Evolutionary conservation across 2,797 vertebrate genomes (phyloP).

Genomic region (Scyliorhinus canicula): DNA sequence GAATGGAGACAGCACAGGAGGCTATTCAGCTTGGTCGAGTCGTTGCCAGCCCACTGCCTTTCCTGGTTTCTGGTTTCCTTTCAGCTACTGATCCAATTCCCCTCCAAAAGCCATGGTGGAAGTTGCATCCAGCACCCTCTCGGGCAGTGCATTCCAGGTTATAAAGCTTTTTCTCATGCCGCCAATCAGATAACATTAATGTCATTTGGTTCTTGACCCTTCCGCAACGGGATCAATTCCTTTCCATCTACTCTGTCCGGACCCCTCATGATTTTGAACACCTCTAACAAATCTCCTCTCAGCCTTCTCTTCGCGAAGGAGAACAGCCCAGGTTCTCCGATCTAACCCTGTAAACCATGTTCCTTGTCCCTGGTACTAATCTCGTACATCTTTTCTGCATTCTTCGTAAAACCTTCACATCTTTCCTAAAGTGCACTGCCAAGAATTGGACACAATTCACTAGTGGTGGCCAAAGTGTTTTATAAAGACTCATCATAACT

Average conservation of each 20-base stretch:
- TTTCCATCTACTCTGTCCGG: no score
- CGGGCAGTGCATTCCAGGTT: background rate
- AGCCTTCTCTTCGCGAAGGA: background rate
- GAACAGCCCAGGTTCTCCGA: background rate
- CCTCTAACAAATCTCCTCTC: no score
- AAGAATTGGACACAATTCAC: background rate
- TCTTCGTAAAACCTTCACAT: background rate
- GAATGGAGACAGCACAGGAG: background rate
- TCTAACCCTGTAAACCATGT: background rate
- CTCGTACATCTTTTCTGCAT: background rate
- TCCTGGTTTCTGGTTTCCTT: background rate
- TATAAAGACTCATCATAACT: background rate
- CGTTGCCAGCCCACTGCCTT: background rate
- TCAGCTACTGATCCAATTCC: background rate
- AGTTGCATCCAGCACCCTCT: background rate
- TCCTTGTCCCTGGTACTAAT: background rate
- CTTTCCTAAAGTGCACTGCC: background rate
- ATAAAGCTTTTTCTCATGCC: background rate
- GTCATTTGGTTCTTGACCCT: no score
- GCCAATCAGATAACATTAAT: no score
- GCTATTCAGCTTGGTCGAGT: background rate
- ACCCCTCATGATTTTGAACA: no score
- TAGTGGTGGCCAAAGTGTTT: background rate
- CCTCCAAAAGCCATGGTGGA: background rate
- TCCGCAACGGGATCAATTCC: no score